phyloP scores from a whole-genome alignment of 2,113 vertebrate species.

The Pan troglodytes region NHGRI_mPanTro3-v2.1_pri NC_072411.2:45721001-45721500 shows the following conservation, averaged over 20 bases:
- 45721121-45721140: background rate
- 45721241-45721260: background rate
- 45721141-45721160: background rate
- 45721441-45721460: background rate
- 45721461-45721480: background rate
- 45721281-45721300: background rate
- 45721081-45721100: background rate
- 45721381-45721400: background rate
- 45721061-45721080: background rate
- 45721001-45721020: background rate
- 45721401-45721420: background rate
- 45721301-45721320: background rate
- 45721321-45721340: background rate
- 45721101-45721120: background rate
- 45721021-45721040: background rate
- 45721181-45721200: background rate
- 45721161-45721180: background rate
- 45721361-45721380: background rate
- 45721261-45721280: background rate
- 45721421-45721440: background rate
- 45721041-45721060: background rate
- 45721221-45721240: background rate
- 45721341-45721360: fast-evolving
- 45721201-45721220: background rate
- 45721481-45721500: background rate